Evolutionary conservation across 2,888 invertebrate species (phyloP).

Genomic region (Drepana falcataria): DNA sequence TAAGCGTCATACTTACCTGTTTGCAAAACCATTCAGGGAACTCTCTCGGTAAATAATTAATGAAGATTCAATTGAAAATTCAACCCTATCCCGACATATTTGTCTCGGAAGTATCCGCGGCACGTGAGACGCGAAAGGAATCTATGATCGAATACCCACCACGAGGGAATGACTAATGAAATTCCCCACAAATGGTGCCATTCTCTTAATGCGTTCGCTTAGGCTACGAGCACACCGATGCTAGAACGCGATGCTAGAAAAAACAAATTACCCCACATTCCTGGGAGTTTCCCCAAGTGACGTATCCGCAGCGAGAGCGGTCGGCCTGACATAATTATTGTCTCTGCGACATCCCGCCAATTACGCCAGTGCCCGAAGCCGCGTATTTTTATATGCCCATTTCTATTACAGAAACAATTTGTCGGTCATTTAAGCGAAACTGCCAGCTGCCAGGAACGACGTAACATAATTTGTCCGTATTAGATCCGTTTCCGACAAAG

Average conservation of each 20-base stretch:
- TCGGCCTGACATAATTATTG: conserved; percentile 2
- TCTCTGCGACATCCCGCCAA: conserved; percentile 1
- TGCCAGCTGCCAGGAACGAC: conserved; percentile 1
- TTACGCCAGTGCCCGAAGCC: not conserved
- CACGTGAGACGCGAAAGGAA: conserved; percentile 40
- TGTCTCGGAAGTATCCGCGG: conserved; percentile 40
- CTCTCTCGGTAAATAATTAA: conserved; percentile 36
- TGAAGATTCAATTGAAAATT: conserved; percentile 43
- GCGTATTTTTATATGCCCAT: conserved; percentile 1
- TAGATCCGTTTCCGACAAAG: not conserved
- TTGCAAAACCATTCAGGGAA: conserved; percentile 26
- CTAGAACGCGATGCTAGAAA: conserved; percentile 13
- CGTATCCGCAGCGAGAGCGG: not conserved
- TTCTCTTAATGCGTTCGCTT: conserved; percentile 46
- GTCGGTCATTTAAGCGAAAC: conserved; percentile 2
- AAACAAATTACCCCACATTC: conserved; percentile 30
- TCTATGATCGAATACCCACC: conserved; percentile 47
- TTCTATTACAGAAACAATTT: conserved; percentile 3
- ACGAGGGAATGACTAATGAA: conserved; percentile 52
- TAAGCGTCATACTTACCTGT: conserved; percentile 26
- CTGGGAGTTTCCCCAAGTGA: conserved; percentile 1
- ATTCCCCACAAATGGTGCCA: conserved; percentile 49
- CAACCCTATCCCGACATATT: conserved; percentile 40
- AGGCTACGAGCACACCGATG: conserved; percentile 29
- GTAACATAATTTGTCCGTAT: conserved; percentile 2